Evolutionary conservation across 2,113 vertebrate genomes (phyloP), one percentile per base, ranked within the genome.

Genomic region (Tetrax tetrax): DNA sequence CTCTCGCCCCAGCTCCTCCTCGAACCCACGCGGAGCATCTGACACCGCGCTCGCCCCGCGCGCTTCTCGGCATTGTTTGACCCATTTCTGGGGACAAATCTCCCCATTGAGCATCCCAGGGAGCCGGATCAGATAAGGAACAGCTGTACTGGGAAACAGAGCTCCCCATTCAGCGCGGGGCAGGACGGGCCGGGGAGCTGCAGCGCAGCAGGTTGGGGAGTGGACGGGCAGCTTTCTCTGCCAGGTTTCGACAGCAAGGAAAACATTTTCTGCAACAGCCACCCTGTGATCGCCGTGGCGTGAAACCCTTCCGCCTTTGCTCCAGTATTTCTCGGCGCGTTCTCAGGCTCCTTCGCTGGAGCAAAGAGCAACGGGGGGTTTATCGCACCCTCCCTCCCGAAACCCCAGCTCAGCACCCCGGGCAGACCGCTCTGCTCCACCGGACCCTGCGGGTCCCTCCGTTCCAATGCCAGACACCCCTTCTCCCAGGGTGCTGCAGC

Each of bases 101-200:
- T 76, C 78, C 87, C 94, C 78, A 50, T 59, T 85, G 94, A 94
- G 91, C 76, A 74, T 4, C 90, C 25, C 4, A 48, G 24, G 41
- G 33, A 87, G 80, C 53, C 2, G 5, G 19, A 33, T 18, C 75
- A 43, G 90, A 92, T 66, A 70, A 89, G 91, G 89, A 89, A 8
- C 47, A 57, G 91, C 83, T 91, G 84, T 63, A 25, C 7, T 21
- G 86, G 74, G 84, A 54, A 65, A 95, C 92, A 93, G 82, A 95
- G 90, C 83, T 77, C 38, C 72, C 45, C 76, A 24, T 78, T 86
- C 56, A 88, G 64, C 60, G 23, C 19, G 20, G 23, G 59, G 41
- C 37, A 13, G 64, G n/a, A 48, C 0, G 2, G n/a, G 29, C 63
- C 4, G 25, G 65, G 51, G 51, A 68, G 43, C 63, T 2, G 23